Evolutionary conservation across 2,888 invertebrate species (phyloP).

Genomic region (Acrobasis suavella): DNA sequence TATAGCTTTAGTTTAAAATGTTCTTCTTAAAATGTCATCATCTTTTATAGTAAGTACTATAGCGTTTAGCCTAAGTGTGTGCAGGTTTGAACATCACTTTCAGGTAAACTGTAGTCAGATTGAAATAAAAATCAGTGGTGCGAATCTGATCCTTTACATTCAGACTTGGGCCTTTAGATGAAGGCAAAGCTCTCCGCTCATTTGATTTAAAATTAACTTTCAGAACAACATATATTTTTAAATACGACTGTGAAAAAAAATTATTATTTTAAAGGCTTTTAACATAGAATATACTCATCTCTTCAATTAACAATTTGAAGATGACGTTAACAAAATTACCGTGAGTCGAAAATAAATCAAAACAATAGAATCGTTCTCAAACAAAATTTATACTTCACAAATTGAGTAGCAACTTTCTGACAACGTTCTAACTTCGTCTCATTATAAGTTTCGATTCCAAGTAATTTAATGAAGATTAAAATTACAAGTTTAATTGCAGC

Average conservation of each 20-base stretch:
- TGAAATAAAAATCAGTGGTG: too few species aligned
- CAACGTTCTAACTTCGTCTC: constrained; percentile 15
- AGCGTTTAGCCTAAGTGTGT: too few species aligned
- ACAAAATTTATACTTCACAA: not conserved
- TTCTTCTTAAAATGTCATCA: too few species aligned
- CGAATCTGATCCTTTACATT: too few species aligned
- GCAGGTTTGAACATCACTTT: too few species aligned
- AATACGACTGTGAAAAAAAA: not conserved
- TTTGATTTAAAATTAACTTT: too few species aligned
- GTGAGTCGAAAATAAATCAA: not conserved
- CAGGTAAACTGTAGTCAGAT: too few species aligned
- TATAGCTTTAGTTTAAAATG: too few species aligned
- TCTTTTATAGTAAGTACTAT: too few species aligned
- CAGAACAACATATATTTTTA: not conserved
- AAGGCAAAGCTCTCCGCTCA: too few species aligned
- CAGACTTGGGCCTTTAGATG: too few species aligned
- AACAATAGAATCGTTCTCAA: not conserved
- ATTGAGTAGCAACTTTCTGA: not conserved
- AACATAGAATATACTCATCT: not conserved
- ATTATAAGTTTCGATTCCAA: constrained; percentile 17
- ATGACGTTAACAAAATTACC: not conserved
- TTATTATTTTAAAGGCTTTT: not conserved
- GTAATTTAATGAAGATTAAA: constrained; percentile 12
- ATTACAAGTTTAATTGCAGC: not conserved
- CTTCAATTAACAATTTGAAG: not conserved